Evolutionary conservation across 2,113 vertebrate genomes (phyloP), one percentile per base, ranked within the genome.

Genomic region (Bufo bufo): DNA sequence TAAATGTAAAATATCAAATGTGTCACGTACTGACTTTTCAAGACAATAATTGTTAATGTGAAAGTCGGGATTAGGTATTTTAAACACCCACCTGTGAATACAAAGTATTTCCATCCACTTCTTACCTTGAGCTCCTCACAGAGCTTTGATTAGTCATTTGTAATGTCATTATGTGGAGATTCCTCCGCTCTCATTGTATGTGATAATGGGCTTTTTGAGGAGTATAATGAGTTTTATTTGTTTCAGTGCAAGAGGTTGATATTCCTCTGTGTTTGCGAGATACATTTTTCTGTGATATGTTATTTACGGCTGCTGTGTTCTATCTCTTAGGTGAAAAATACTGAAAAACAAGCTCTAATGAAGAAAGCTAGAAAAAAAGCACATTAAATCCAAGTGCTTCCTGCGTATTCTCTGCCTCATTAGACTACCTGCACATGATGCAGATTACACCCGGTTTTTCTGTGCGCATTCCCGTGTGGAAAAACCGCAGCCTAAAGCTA

Each of bases 1-100:
- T 79, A 78, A 86, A 78, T 79, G 75, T 86, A 43, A 86, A 86
- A 86, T 86, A 86, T 86, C 85, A 86, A 86, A 79, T 78, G 61
- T 86, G 85, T 86, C 85, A 78, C 75, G 58, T 75, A 33, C 14
- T 78, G 85, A 86, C 85, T 78, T 79, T 78, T 86, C 75, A 66
- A 86, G 59, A 63, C 58, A 65, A 78, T 86, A 86, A 86, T 86
- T 86, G 74, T 86, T 86, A 86, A 77, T 86, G n/a, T 78, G 75
- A 86, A 71, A 54, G 85, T 86, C 75, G 61, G 75, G 75, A 78
- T 78, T 78, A 78, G 59, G 75, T 86, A 75, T 50, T 77, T 54
- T 86, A 86, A 50, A 65, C 85, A 78, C 85, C 85, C 85, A 79
- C 85, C 20, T 78, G 33, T 50, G 82, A 84, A 84, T 84, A 71